Conservation (phyloP, 2,113 vertebrate species). For the Rafetus swinhoei region DNA sequence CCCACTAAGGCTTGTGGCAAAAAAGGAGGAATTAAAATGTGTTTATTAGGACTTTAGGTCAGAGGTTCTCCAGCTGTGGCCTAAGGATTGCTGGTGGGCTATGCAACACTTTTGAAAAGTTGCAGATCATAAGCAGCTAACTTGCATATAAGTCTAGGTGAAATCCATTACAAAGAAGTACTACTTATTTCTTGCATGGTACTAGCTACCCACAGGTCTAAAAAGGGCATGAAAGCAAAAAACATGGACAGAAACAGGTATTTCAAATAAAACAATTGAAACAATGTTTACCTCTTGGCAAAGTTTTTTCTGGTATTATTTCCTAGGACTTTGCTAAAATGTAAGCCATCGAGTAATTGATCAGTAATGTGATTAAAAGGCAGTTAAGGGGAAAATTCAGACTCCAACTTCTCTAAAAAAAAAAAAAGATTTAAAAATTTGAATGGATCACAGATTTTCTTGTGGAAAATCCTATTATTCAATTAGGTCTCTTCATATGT, state of each 20-base stretch:
- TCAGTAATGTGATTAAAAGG: constrained; percentile 37
- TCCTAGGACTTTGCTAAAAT: neutral
- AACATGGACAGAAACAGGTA: neutral
- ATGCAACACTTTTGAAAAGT: neutral
- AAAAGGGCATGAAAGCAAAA: neutral
- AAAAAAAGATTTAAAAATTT: neutral
- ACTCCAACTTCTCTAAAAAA: neutral
- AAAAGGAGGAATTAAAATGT: neutral
- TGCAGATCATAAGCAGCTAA: neutral
- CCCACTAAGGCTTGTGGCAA: neutral
- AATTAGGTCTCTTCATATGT: neutral
- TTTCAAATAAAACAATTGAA: constrained; percentile 5
- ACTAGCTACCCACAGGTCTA: neutral
- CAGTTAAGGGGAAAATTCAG: constrained; percentile 28
- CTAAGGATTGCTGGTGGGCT: neutral
- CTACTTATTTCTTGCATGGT: neutral
- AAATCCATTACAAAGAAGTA: neutral
- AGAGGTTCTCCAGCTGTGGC: neutral
- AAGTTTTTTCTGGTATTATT: neutral
- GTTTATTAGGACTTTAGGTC: neutral
- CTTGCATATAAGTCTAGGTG: neutral
- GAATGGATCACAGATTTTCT: neutral
- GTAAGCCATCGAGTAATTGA: neutral
- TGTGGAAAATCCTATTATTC: neutral
- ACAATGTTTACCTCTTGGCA: neutral